phyloP scores from a whole-genome alignment of 2,113 vertebrate species.

The Triplophysa tibetana region DNA sequence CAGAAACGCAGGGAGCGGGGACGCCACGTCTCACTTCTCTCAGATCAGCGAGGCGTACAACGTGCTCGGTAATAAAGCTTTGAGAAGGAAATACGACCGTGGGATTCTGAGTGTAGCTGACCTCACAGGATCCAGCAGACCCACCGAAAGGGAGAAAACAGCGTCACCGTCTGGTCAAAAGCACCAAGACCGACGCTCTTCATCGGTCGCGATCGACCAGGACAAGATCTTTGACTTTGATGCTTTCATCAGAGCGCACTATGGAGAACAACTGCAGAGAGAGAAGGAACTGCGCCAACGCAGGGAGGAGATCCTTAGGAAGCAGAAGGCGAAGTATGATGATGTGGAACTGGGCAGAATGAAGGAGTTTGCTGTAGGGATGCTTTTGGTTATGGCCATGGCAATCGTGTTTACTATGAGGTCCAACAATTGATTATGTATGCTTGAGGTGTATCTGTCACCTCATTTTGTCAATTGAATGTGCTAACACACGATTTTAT shows the following conservation, averaged over 20 bases:
- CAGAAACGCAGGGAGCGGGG: slow-evolving; percentile 76
- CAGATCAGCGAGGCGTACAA: slow-evolving; percentile 84
- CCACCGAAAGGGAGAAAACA: neutral
- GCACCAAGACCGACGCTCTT: neutral
- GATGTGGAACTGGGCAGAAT: slow-evolving; percentile 36
- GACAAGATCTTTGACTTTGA: slow-evolving; percentile 81
- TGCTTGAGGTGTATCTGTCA: neutral
- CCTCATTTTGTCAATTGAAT: neutral
- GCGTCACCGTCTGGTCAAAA: slow-evolving; percentile 7
- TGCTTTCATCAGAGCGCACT: slow-evolving; percentile 87
- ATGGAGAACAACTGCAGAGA: slow-evolving; percentile 85
- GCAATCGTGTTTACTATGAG: slow-evolving; percentile 37
- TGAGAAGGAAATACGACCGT: slow-evolving; percentile 84
- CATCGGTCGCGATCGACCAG: slow-evolving; percentile 23
- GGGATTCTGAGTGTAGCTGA: slow-evolving; percentile 77
- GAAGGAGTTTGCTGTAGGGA: slow-evolving; percentile 31
- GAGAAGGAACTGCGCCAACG: slow-evolving; percentile 69
- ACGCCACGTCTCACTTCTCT: slow-evolving; percentile 75
- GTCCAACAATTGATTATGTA: slow-evolving; percentile 29
- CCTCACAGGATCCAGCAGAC: slow-evolving; percentile 63
- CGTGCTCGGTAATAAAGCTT: slow-evolving; percentile 77
- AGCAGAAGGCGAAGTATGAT: neutral
- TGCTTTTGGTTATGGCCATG: slow-evolving; percentile 53
- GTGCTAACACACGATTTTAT: neutral
- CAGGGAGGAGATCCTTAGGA: slow-evolving; percentile 59